Evolutionary conservation across 2,888 invertebrate species (phyloP).

Genomic region (Campoplex nolae): DNA sequence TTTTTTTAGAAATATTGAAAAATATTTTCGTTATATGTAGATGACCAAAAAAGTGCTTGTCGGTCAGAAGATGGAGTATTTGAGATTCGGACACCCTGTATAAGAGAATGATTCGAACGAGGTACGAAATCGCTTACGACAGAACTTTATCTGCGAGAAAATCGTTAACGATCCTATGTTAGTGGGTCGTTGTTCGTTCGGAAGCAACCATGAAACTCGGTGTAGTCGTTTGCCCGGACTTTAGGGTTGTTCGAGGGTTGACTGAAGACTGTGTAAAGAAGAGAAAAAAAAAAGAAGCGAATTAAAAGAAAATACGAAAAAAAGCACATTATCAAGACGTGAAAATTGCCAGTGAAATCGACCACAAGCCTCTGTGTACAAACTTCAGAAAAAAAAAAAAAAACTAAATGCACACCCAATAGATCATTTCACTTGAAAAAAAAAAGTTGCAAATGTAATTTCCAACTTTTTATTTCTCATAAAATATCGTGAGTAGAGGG

Average conservation of each 20-base stretch:
- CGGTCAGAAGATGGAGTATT: not conserved
- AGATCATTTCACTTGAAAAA: not conserved
- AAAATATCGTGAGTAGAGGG: not conserved
- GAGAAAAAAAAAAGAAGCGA: constrained; percentile 10
- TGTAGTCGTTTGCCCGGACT: constrained; percentile 32
- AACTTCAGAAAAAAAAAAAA: constrained; percentile 59
- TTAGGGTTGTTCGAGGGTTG: constrained; percentile 6
- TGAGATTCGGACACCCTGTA: not conserved
- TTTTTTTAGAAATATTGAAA: too few relatives aligned
- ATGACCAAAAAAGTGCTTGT: too few relatives aligned
- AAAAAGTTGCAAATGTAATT: constrained; percentile 12
- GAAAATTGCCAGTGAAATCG: not conserved
- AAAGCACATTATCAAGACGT: constrained; percentile 67
- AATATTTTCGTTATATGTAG: too few relatives aligned
- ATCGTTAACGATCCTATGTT: constrained; percentile 59
- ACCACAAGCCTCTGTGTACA: not conserved
- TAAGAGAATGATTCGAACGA: constrained; percentile 18
- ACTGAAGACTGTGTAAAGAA: not conserved
- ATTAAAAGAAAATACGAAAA: constrained; percentile 1
- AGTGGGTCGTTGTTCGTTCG: constrained; percentile 2
- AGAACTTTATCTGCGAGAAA: constrained; percentile 44
- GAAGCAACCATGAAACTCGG: not conserved
- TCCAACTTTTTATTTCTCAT: constrained; percentile 15
- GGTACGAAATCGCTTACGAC: constrained; percentile 29
- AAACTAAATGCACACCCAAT: too few relatives aligned